A percentile compares a stretch with the other conserved stretches of the same genome.
phyloP scores from a whole-genome alignment of 2,113 vertebrate genomes.

The Neolamprologus kungweensis region DNA sequence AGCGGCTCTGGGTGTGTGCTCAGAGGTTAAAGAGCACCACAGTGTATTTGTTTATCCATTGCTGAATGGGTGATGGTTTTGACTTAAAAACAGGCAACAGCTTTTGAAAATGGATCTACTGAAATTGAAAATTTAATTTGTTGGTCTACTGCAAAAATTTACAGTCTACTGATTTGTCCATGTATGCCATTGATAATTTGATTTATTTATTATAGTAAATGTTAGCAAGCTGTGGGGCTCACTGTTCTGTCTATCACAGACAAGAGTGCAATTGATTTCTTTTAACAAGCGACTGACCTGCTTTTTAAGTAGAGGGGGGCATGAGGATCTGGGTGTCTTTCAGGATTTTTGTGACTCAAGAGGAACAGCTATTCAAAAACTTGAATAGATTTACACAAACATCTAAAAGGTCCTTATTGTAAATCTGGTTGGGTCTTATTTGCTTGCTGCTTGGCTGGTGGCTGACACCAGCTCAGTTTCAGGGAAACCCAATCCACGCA shows the following conservation, averaged over 20 bases:
- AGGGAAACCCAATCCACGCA: constrained; percentile 49
- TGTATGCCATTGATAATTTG: neutral
- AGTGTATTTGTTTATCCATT: constrained; percentile 6
- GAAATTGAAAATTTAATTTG: neutral
- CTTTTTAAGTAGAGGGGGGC: constrained; percentile 13
- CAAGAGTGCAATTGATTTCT: constrained; percentile 50
- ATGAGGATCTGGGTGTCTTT: neutral
- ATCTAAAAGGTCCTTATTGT: constrained; percentile 7
- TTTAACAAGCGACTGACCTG: constrained; percentile 58
- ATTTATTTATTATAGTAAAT: neutral
- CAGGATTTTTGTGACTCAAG: constrained; percentile 26
- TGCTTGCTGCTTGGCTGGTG: constrained; percentile 26
- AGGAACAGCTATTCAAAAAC: constrained; percentile 7
- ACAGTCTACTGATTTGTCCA: neutral
- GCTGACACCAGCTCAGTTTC: constrained; percentile 48
- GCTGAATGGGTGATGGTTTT: neutral
- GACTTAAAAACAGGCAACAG: neutral
- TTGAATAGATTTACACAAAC: neutral
- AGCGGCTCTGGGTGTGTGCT: neutral
- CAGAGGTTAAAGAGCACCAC: constrained; percentile 11
- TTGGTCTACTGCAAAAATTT: neutral
- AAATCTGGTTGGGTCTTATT: neutral
- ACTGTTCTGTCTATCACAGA: constrained; percentile 14
- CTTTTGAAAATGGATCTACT: neutral
- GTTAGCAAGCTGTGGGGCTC: neutral